phyloP scores from a whole-genome alignment of 23 tunicate species.

The Botrylloides violaceus region DNA sequence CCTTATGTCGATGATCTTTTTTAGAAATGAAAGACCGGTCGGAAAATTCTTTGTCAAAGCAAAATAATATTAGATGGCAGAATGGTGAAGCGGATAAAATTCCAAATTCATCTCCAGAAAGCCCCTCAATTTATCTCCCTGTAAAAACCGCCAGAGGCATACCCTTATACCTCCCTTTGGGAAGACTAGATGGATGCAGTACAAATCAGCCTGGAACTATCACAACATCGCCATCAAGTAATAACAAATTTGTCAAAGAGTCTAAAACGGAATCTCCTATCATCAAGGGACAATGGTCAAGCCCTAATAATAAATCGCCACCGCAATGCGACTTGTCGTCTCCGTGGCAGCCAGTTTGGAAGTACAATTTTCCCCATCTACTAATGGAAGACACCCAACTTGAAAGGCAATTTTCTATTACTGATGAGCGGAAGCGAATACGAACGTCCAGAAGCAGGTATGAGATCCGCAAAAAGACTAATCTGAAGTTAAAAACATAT shows the following conservation, averaged over 20 bases:
- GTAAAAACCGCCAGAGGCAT: background rate
- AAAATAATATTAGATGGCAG: no score
- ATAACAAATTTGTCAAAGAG: background rate
- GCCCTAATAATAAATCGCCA: background rate
- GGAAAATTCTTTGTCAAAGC: no score
- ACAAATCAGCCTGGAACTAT: background rate
- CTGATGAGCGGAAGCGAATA: background rate
- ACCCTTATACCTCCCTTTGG: background rate
- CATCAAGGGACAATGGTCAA: background rate
- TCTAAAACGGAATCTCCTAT: background rate
- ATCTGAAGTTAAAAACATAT: no score
- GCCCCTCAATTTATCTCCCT: background rate
- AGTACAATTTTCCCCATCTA: conserved; percentile 13
- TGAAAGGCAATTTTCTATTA: background rate
- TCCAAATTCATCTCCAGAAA: no score
- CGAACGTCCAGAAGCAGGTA: background rate
- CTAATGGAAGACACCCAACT: conserved; percentile 23
- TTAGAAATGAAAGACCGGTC: no score
- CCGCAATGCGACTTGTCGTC: background rate
- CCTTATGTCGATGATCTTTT: no score
- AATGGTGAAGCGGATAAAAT: no score
- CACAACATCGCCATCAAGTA: background rate
- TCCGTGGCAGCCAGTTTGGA: conserved; percentile 22
- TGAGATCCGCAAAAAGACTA: background rate
- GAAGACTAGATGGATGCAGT: background rate